Base-by-base conservation (phyloP, 2,888 invertebrate species). In the Linnaemya tessellans region DNA sequence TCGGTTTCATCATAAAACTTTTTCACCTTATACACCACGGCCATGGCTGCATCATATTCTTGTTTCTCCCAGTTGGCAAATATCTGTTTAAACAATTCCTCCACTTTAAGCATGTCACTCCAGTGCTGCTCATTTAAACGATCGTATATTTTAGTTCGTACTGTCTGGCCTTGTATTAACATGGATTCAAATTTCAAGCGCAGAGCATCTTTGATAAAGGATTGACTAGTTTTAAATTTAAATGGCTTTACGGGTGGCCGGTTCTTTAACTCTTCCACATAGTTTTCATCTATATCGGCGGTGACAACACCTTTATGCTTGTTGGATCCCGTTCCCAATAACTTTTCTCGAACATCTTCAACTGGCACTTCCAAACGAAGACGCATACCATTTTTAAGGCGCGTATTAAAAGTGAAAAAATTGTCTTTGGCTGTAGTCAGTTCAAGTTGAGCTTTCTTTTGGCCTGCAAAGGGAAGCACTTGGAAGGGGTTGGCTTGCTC, bases 231-330 rank as follows among this genome's bases (percentile, higher is more conserved):
- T 79, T 90, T 91, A 49, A 90, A 91, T 18, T 90, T 91, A 46
- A 92, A 91, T 1, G 86, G 80, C n/a, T 90, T 90, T 0, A 91
- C 84, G 0, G 89, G 86, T 1, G 92, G 90, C 0, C 91, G 89
- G 22, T 89, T 90, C 9, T 89, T 89, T 0, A 92, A 79, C 73
- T 92, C 92, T n/a, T 90, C 88, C n/a, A 91, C 90, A 46, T 92
- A 92, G 51, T 91, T 89, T 81, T 92, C 92, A 79, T 92, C 92
- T 43, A 92, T 90, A 58, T 92, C 92, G 0, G 91, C 92, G 7
- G 91, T 89, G 0, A 92, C 90, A 10, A 89, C 88, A 15, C 90
- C 89, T 2, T 83, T 86, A 49, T 89, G 89, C 73, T 91, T 91
- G 3, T 70, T 81, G 0, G 70, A 18, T 0, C 89, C 89, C 3